These are phyloP conservation scores for Ennomos fuscantarius DNA, from an alignment of 2,888 invertebrate genomes.

Conservation along the genomic window DNA sequence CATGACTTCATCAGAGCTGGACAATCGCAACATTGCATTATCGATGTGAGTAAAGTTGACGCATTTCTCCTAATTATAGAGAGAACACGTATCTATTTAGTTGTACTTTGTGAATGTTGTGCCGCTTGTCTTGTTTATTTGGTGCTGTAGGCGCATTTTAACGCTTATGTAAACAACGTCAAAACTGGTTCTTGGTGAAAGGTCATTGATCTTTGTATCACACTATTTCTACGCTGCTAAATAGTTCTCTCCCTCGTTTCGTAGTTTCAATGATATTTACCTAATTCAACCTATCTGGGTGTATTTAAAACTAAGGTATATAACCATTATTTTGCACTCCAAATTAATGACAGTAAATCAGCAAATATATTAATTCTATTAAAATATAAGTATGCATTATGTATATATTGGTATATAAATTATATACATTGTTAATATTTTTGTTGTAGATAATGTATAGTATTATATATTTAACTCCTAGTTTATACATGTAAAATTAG, in stretches of 20 bases:
- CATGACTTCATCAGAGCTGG: constrained; percentile 80
- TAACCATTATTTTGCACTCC: too few relatives aligned
- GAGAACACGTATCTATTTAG: constrained; percentile 53
- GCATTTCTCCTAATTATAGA: constrained; percentile 67
- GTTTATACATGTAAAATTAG: too few relatives aligned
- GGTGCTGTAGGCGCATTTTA: constrained; percentile 34
- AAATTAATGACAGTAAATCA: too few relatives aligned
- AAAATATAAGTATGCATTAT: too few relatives aligned
- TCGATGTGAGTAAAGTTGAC: constrained; percentile 76
- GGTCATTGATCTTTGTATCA: constrained; percentile 42
- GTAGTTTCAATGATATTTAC: background rate
- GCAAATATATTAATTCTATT: too few relatives aligned
- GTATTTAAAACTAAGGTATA: too few relatives aligned
- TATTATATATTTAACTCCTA: too few relatives aligned
- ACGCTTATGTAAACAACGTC: constrained; percentile 30
- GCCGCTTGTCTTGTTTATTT: constrained; percentile 53
- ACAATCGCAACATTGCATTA: constrained; percentile 78
- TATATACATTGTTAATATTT: too few relatives aligned
- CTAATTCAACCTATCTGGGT: too few relatives aligned
- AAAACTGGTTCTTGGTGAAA: constrained; percentile 34
- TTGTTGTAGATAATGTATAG: too few relatives aligned
- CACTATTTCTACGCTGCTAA: constrained; percentile 24
- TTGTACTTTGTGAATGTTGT: constrained; percentile 46
- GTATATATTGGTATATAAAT: too few relatives aligned
- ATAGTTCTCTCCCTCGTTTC: background rate